A percentile compares a stretch with the other conserved stretches of the same genome.
Evolutionary conservation across 2,888 invertebrate genomes (phyloP).

Genomic region (Pelosia muscerda): DNA sequence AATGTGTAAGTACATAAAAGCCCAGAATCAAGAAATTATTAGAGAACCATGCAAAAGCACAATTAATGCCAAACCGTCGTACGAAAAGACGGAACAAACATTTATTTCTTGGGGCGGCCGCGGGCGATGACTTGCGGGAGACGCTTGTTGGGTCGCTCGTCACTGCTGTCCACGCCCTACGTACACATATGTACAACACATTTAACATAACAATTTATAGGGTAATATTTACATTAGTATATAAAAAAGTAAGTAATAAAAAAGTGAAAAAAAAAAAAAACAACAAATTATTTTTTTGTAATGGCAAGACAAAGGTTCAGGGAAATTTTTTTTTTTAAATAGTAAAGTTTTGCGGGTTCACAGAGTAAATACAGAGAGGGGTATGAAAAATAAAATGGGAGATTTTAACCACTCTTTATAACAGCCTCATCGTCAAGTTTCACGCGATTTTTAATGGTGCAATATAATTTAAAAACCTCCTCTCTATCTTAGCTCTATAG

Average conservation of each 20-base stretch:
- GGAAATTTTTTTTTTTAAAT: neutral
- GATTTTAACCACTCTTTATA: no score
- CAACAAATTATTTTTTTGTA: neutral
- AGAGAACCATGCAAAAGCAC: constrained; percentile 8
- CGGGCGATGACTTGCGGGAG: constrained; percentile 81
- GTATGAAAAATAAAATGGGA: no score
- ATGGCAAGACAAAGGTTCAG: neutral
- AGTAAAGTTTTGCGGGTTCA: no score
- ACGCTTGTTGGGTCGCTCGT: constrained; percentile 76
- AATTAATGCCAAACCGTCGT: constrained; percentile 26
- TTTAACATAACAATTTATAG: constrained; percentile 3
- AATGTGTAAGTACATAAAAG: neutral
- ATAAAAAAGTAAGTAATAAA: neutral
- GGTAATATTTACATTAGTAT: neutral
- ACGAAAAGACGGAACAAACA: constrained; percentile 66
- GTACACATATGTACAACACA: constrained; percentile 53
- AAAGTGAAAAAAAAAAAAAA: neutral
- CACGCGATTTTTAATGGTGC: no score
- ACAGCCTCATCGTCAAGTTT: no score
- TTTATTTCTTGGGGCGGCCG: constrained; percentile 84
- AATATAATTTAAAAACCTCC: no score
- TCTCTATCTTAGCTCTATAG: no score
- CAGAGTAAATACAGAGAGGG: no score
- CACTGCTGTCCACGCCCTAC: constrained; percentile 82
- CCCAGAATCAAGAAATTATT: neutral